phyloP scores from a whole-genome alignment of 2,888 invertebrate genomes.

The Alviniconcha strummeri region DNA sequence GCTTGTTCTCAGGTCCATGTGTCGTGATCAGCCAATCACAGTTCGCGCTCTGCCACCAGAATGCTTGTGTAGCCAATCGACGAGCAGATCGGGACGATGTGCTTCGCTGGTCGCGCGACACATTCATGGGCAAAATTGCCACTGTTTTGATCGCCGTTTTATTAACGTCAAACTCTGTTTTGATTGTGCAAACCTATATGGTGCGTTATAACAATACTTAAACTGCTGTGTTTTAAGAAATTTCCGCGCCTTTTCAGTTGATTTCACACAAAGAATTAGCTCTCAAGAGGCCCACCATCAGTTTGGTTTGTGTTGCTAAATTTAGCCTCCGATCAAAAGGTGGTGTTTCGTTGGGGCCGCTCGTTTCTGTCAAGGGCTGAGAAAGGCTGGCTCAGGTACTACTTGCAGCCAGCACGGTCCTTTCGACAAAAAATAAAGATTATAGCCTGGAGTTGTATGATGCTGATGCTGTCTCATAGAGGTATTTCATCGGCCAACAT shows the following conservation, averaged over 20 bases:
- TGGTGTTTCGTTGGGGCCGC: slow-evolving; percentile 51
- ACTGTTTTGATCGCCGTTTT: slow-evolving; percentile 32
- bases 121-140: slow-evolving; percentile 32
- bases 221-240: slow-evolving; percentile 28
- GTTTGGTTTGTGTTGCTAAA: slow-evolving; percentile 47
- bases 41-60: slow-evolving; percentile 33
- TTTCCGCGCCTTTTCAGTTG: background rate
- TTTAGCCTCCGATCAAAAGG: slow-evolving; percentile 45
- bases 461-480: background rate
- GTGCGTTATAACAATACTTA: slow-evolving; percentile 34
- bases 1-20: slow-evolving; percentile 15
- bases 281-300: slow-evolving; percentile 43
- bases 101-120: slow-evolving; percentile 41
- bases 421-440: background rate
- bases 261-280: slow-evolving; percentile 15
- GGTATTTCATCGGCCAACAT: slow-evolving; percentile 10
- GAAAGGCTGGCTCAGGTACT: slow-evolving; percentile 51
- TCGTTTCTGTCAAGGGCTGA: slow-evolving; percentile 58
- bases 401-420: slow-evolving; percentile 45
- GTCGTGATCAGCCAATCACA: slow-evolving; percentile 39
- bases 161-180: slow-evolving; percentile 30
- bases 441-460: background rate
- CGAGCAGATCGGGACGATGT: slow-evolving; percentile 46
- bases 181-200: slow-evolving; percentile 24
- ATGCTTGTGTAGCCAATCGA: slow-evolving; percentile 50